Percentiles rank a stretch among this genome's conserved stretches.
These are phyloP conservation scores for Patella vulgata DNA, from an alignment of 1,140 invertebrate species.

Conservation along the genomic window DNA sequence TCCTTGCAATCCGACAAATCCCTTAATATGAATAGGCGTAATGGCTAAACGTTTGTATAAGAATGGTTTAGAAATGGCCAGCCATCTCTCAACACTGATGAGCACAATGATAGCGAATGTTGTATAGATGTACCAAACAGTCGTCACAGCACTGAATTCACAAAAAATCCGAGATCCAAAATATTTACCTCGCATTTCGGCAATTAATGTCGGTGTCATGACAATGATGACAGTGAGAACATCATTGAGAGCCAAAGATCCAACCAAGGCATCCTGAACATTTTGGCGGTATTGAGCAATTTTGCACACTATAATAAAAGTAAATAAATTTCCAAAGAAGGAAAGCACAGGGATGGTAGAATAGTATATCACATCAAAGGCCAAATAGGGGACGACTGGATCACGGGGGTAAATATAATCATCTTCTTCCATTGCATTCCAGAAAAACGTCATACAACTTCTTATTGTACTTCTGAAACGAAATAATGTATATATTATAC, in stretches of 20 bases:
- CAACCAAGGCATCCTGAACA: constrained; percentile 14
- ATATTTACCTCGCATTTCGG: constrained; percentile 10
- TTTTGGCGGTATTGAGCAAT: constrained; percentile 16
- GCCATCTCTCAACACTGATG: constrained; percentile 24
- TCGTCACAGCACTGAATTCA: constrained; percentile 20
- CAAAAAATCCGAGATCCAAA: constrained; percentile 13
- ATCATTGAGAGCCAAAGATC: constrained; percentile 21
- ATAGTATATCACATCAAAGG: constrained; percentile 20
- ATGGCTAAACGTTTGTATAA: constrained; percentile 18
- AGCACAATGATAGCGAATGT: constrained; percentile 28
- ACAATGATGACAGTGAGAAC: constrained; percentile 21
- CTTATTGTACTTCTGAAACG: no score
- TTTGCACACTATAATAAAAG: constrained; percentile 28
- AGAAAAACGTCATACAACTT: no score
- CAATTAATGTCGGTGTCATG: constrained; percentile 18
- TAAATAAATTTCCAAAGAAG: constrained; percentile 26
- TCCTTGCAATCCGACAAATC: constrained; percentile 5
- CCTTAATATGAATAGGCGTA: constrained; percentile 14
- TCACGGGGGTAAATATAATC: constrained; percentile 5
- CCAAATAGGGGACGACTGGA: not conserved
- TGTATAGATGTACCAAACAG: constrained; percentile 28
- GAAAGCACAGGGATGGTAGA: constrained; percentile 6
- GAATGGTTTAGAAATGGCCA: constrained; percentile 24
- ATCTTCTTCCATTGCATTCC: no score
- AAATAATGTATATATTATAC: no score